Conservation (phyloP, 2,888 invertebrate genomes). For the Drosophila vallismaia region DNA sequence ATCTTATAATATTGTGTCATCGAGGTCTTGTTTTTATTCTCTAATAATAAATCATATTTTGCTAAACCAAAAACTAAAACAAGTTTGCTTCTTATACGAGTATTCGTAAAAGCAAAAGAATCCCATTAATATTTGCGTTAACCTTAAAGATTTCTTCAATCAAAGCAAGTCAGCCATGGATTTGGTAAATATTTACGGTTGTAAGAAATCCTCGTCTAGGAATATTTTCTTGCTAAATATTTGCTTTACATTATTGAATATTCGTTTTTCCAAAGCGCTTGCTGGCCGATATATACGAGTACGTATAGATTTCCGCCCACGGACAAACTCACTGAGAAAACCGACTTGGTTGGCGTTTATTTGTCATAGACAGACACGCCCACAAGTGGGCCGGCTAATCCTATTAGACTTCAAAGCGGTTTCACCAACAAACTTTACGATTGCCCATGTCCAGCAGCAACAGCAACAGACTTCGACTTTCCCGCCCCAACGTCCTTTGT, state of each 20-base stretch:
- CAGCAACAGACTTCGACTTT: constrained; percentile 30
- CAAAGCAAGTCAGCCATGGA: constrained; percentile 2
- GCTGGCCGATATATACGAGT: constrained; percentile 31
- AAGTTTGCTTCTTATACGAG: neutral
- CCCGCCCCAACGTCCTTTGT: neutral
- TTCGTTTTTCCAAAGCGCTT: constrained; percentile 51
- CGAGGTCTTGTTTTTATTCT: neutral
- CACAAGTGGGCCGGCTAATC: constrained; percentile 60
- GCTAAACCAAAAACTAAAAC: neutral
- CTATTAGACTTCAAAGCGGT: constrained; percentile 79
- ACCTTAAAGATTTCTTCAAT: constrained; percentile 1
- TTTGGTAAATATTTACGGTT: constrained; percentile 34
- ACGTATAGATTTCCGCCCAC: constrained; percentile 13
- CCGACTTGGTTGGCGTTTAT: constrained; percentile 49
- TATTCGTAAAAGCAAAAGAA: too few species aligned
- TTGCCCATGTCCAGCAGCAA: constrained; percentile 38
- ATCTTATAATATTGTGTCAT: constrained; percentile 8
- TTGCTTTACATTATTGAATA: constrained; percentile 66
- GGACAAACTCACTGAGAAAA: neutral
- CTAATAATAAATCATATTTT: constrained; percentile 9
- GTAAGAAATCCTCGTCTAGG: constrained; percentile 43
- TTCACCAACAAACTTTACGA: constrained; percentile 68
- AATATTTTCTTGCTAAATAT: constrained; percentile 56
- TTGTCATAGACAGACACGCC: constrained; percentile 54
- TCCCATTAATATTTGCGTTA: neutral